Evolutionary conservation across 2,888 invertebrate genomes (phyloP).

Genomic region (Oscheius sp.): DNA sequence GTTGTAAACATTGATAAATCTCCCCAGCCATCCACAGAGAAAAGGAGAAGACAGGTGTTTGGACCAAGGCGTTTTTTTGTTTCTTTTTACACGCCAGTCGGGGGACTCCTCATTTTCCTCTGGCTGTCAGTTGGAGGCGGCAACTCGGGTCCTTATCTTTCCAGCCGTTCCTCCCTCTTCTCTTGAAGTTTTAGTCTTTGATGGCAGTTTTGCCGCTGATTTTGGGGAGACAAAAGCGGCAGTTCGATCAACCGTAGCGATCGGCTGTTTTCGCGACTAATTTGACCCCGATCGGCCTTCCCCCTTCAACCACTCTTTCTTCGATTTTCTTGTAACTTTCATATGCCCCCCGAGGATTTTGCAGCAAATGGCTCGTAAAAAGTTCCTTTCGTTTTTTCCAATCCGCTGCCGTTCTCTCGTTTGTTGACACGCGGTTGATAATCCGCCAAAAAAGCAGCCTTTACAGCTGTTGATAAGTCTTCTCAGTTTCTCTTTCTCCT

Average conservation of each 20-base stretch:
- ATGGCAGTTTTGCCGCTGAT: not conserved
- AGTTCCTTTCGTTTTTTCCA: not conserved
- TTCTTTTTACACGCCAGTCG: not conserved
- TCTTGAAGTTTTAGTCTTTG: not conserved
- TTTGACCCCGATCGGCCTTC: conserved; percentile 28
- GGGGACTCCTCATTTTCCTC: not conserved
- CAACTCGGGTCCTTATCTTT: not conserved
- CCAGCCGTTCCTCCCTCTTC: not conserved
- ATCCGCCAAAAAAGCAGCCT: conserved; percentile 10
- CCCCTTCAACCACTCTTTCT: not conserved
- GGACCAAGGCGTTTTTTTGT: not conserved
- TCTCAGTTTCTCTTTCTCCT: not conserved
- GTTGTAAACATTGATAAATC: not conserved
- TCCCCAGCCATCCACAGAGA: too few relatives aligned
- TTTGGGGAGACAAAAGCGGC: not conserved
- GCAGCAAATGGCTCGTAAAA: not conserved
- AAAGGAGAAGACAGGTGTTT: conserved; percentile 11
- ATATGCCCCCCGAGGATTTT: not conserved
- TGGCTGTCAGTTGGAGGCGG: not conserved
- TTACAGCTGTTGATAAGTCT: conserved; percentile 21
- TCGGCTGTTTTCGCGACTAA: conserved; percentile 30
- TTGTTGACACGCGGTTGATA: not conserved
- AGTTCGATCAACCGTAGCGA: conserved; percentile 16
- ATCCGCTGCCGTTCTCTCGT: not conserved
- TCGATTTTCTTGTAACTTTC: not conserved